A percentile compares a stretch with the other conserved stretches of the same genome.
phyloP scores from a whole-genome alignment of 2,113 vertebrate species.

The Syrmaticus mikado region DNA sequence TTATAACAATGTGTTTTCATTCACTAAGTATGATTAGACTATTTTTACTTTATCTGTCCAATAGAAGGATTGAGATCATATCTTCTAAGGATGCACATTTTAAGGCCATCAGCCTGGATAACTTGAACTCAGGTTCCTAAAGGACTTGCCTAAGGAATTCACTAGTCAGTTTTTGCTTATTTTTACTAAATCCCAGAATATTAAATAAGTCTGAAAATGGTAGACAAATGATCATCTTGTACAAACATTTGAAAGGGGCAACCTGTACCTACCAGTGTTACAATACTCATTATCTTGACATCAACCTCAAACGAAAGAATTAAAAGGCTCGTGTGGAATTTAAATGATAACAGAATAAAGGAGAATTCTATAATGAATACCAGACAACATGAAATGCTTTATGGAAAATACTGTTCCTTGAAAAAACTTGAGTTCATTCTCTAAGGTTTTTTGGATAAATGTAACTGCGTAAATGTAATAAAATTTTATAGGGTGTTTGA shows the following conservation, averaged over 20 bases:
- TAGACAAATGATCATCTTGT: slow-evolving; percentile 9
- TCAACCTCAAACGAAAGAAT: slow-evolving; percentile 41
- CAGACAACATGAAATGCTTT: slow-evolving; percentile 45
- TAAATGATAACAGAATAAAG: slow-evolving; percentile 62
- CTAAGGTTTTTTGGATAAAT: slow-evolving; percentile 39
- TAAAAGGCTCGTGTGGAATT: slow-evolving; percentile 40
- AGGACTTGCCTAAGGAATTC: slow-evolving; percentile 15
- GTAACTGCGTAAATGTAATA: slow-evolving; percentile 33
- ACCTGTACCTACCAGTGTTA: slow-evolving; percentile 30
- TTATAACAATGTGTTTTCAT: background rate
- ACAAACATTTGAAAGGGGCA: slow-evolving; percentile 13
- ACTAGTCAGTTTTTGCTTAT: slow-evolving; percentile 11
- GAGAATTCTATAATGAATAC: slow-evolving; percentile 55
- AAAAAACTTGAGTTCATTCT: slow-evolving; percentile 52
- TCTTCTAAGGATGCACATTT: background rate
- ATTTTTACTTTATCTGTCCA: background rate
- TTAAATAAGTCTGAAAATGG: slow-evolving; percentile 12
- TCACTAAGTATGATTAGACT: background rate
- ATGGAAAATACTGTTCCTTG: slow-evolving; percentile 53
- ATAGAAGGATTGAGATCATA: background rate
- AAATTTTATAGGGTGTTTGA: slow-evolving; percentile 55
- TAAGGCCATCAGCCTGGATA: background rate
- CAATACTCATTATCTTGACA: slow-evolving; percentile 34
- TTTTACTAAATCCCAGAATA: slow-evolving; percentile 33
- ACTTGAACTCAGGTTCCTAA: background rate